Percentiles rank a stretch among this genome's conserved stretches.
Evolutionary conservation across 1,140 invertebrate genomes (phyloP).

Genomic region (Rhyacophila brunnea): DNA sequence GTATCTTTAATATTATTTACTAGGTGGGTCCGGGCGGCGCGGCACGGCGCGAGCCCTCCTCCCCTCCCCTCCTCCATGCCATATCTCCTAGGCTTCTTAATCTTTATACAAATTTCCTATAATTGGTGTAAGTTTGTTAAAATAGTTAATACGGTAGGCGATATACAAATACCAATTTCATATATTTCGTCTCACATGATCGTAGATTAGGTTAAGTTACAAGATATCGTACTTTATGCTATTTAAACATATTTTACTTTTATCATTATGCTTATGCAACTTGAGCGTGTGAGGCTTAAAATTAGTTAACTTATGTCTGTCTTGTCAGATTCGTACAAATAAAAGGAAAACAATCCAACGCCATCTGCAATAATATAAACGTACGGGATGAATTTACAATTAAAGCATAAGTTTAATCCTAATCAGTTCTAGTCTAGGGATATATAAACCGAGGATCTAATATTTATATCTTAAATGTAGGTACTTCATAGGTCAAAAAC

Average conservation of each 20-base stretch:
- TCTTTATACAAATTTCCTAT: conserved; percentile 35
- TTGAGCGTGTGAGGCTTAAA: conserved; percentile 37
- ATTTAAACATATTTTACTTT: conserved; percentile 33
- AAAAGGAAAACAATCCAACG: conserved; percentile 30
- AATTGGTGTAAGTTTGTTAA: conserved; percentile 30
- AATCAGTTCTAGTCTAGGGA: conserved; percentile 37
- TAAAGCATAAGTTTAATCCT: conserved; percentile 37
- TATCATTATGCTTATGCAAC: conserved; percentile 36
- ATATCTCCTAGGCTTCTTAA: conserved; percentile 29
- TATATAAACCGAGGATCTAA: conserved; percentile 36
- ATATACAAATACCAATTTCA: conserved; percentile 29
- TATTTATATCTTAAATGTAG: conserved; percentile 36
- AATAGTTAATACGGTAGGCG: conserved; percentile 29
- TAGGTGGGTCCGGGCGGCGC: conserved; percentile 11
- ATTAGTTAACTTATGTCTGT: conserved; percentile 37
- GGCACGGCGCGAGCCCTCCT: not conserved
- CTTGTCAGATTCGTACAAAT: conserved; percentile 35
- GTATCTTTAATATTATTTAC: conserved; percentile 14
- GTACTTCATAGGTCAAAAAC: conserved; percentile 30
- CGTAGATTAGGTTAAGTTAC: conserved; percentile 35
- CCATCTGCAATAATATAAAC: conserved; percentile 32
- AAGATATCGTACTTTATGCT: conserved; percentile 32
- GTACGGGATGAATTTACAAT: conserved; percentile 34
- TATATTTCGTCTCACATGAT: conserved; percentile 30
- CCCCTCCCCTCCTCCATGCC: conserved; percentile 9